Percentiles rank a stretch among this genome's conserved stretches.
Evolutionary conservation across 2,888 invertebrate genomes (phyloP).

Genomic region (Coenonympha glycerion): DNA sequence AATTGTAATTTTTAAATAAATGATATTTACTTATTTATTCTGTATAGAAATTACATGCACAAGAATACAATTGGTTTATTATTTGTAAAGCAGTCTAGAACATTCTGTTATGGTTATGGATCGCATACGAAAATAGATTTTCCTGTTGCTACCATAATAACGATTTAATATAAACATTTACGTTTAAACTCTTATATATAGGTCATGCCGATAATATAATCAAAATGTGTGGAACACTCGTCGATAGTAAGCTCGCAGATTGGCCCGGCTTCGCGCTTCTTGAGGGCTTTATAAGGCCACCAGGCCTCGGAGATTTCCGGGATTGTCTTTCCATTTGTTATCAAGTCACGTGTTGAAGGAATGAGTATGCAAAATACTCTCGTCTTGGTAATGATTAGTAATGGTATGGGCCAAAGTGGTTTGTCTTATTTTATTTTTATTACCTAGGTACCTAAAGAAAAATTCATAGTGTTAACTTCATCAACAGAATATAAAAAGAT

Average conservation of each 20-base stretch:
- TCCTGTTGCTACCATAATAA: slow-evolving; percentile 13
- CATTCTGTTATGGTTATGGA: background rate
- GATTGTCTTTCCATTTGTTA: slow-evolving; percentile 5
- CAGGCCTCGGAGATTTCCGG: slow-evolving; percentile 2
- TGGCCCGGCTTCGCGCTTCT: slow-evolving; percentile 39
- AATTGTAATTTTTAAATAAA: no score
- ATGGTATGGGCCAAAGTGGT: no score
- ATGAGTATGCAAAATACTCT: background rate
- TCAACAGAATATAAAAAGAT: no score
- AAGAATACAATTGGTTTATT: background rate
- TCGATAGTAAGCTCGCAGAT: slow-evolving; percentile 33
- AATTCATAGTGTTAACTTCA: no score
- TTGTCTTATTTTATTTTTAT: background rate
- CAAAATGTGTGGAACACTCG: slow-evolving; percentile 37
- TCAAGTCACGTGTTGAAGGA: background rate
- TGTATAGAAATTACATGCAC: no score
- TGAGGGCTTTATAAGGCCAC: slow-evolving; percentile 27
- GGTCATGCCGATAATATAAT: slow-evolving; percentile 55
- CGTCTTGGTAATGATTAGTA: background rate
- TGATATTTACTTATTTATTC: no score
- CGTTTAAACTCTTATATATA: slow-evolving; percentile 32
- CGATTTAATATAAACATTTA: slow-evolving; percentile 17
- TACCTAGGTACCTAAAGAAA: no score
- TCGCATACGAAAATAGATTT: slow-evolving; percentile 10
- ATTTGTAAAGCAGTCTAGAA: background rate